phyloP scores from a whole-genome alignment of 2,797 vertebrate genomes.

The Cynodonichthys magdalenae region DNA sequence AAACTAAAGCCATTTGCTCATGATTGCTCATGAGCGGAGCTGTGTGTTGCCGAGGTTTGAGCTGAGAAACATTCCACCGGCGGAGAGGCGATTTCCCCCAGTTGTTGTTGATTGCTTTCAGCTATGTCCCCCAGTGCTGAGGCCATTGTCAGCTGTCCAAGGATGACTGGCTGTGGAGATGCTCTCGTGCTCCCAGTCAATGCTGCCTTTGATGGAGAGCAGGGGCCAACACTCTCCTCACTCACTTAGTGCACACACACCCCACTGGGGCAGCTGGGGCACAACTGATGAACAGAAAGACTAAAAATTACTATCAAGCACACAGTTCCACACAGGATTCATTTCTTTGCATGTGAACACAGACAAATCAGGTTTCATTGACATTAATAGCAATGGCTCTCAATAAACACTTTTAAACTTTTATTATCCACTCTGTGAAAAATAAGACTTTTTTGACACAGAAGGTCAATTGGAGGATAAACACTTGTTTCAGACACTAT shows the following conservation, averaged over 20 bases:
- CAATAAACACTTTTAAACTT: too few species aligned
- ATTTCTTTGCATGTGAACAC: background rate
- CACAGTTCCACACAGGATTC: background rate
- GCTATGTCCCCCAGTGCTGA: slow-evolving; percentile 50
- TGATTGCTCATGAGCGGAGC: slow-evolving; percentile 50
- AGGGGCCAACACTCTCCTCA: slow-evolving; percentile 50
- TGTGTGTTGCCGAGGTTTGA: slow-evolving; percentile 48
- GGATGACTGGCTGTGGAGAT: slow-evolving; percentile 71
- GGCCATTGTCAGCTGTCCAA: slow-evolving; percentile 74
- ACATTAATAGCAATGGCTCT: too few species aligned
- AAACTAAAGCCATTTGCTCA: slow-evolving; percentile 38
- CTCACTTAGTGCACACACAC: slow-evolving; percentile 60
- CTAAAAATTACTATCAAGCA: slow-evolving; percentile 30
- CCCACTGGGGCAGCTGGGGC: slow-evolving; percentile 50
- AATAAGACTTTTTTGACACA: too few species aligned
- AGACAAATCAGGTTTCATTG: background rate
- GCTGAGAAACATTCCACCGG: slow-evolving; percentile 58
- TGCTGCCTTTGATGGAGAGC: slow-evolving; percentile 70
- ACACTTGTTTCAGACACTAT: too few species aligned
- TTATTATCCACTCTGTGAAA: too few species aligned
- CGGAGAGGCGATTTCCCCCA: slow-evolving; percentile 53
- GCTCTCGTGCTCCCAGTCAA: slow-evolving; percentile 70
- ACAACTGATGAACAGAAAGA: slow-evolving; percentile 33
- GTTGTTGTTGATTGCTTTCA: slow-evolving; percentile 69
- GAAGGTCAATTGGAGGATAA: too few species aligned